Evolutionary conservation across 2,113 vertebrate genomes (phyloP).

Genomic region (Camelus bactrianus): DNA sequence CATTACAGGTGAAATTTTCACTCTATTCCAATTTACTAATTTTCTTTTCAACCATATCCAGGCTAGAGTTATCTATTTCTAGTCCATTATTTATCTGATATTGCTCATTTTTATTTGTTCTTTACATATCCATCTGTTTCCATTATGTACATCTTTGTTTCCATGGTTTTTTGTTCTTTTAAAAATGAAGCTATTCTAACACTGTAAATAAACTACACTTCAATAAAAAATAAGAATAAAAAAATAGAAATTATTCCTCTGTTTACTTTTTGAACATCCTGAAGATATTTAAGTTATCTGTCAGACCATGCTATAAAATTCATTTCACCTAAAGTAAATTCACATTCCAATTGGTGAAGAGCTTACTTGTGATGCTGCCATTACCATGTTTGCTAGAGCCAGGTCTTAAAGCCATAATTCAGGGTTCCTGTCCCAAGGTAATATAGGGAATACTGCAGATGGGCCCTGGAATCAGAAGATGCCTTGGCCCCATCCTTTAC

Average conservation of each 20-base stretch:
- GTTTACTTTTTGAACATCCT: not conserved
- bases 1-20: not conserved
- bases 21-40: not conserved
- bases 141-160: not conserved
- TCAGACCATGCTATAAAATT: not conserved
- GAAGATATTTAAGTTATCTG: not conserved
- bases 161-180: too few species aligned
- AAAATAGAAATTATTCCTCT: constrained; percentile 22
- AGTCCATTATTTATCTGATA: not conserved
- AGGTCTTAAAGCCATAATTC: not conserved
- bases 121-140: not conserved
- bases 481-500: not conserved
- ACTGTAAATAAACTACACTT: too few species aligned
- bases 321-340: not conserved
- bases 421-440: not conserved
- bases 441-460: not conserved
- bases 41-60: not conserved
- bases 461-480: not conserved
- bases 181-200: too few species aligned
- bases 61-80: not conserved
- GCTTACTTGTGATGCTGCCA: not conserved
- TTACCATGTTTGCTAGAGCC: not conserved
- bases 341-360: not conserved
- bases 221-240: too few species aligned
- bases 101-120: not conserved